These are phyloP conservation scores for Octonoba sinensis DNA, from an alignment of 2,888 invertebrate species.

Conservation along the genomic window DNA sequence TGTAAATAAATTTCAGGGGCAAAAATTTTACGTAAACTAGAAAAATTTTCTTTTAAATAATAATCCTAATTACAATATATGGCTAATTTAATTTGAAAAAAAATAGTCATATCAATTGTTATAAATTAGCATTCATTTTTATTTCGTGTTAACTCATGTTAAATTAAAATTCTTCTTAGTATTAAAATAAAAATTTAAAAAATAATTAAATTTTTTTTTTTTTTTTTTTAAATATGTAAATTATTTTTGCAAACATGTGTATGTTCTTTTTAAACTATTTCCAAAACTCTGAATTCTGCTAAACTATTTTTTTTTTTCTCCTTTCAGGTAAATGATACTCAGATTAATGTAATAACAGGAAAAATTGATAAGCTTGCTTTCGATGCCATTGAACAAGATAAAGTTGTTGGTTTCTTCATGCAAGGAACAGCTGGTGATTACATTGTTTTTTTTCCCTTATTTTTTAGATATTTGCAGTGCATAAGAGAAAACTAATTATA, in stretches of 20 bases:
- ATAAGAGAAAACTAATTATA: no score
- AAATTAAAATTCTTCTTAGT: no score
- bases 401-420: conserved; percentile 65
- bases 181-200: background rate
- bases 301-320: background rate
- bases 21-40: no score
- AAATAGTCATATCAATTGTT: no score
- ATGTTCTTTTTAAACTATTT: background rate
- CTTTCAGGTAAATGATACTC: conserved; percentile 53
- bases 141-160: no score
- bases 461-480: no score
- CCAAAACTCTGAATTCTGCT: background rate
- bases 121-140: no score
- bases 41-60: no score
- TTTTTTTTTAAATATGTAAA: background rate
- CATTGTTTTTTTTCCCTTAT: background rate
- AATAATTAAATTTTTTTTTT: background rate
- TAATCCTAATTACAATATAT: no score
- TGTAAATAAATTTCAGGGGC: no score
- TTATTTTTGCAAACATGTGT: no score
- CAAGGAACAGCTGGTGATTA: conserved; percentile 57
- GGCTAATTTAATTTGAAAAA: no score
- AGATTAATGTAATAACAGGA: conserved; percentile 61
- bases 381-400: conserved; percentile 59
- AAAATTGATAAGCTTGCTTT: conserved; percentile 65